Conservation (phyloP, 2,113 vertebrate species). For the Melanotaenia duboulayi region DNA sequence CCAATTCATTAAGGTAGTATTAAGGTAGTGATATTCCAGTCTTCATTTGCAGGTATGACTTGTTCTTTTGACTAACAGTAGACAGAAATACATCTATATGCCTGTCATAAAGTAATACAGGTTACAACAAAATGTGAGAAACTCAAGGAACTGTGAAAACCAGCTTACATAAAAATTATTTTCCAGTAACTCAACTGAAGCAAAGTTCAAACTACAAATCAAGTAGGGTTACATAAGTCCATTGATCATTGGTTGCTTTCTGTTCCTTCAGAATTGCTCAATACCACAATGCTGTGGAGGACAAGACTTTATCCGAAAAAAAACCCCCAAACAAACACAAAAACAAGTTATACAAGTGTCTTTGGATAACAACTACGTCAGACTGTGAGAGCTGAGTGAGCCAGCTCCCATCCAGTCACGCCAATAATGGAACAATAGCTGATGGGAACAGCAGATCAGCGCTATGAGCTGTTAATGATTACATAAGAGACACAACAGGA, state of each 20-base stretch:
- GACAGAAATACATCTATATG: background rate
- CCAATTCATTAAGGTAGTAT: too few species aligned
- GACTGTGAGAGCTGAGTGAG: conserved; percentile 4
- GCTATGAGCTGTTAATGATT: conserved; percentile 38
- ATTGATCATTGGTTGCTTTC: background rate
- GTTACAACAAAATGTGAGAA: background rate
- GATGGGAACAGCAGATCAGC: conserved; percentile 49
- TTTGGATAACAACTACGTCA: conserved; percentile 46
- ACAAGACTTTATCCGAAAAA: background rate
- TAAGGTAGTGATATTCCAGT: too few species aligned
- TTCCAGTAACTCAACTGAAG: background rate
- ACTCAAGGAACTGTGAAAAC: background rate
- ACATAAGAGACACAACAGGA: conserved; percentile 53
- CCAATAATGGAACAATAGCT: conserved; percentile 42
- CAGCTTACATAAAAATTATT: background rate
- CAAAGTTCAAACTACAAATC: background rate
- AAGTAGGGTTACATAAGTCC: conserved; percentile 2
- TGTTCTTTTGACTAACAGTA: background rate
- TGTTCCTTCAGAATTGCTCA: conserved; percentile 24
- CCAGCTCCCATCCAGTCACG: conserved; percentile 34
- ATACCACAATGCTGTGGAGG: background rate
- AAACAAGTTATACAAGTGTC: conserved; percentile 71
- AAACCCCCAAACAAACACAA: conserved; percentile 18
- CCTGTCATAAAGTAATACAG: background rate
- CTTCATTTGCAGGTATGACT: background rate